These are phyloP conservation scores for Schlechtendalia chinensis DNA, from an alignment of 1,140 invertebrate genomes.

Conservation along the genomic window DNA sequence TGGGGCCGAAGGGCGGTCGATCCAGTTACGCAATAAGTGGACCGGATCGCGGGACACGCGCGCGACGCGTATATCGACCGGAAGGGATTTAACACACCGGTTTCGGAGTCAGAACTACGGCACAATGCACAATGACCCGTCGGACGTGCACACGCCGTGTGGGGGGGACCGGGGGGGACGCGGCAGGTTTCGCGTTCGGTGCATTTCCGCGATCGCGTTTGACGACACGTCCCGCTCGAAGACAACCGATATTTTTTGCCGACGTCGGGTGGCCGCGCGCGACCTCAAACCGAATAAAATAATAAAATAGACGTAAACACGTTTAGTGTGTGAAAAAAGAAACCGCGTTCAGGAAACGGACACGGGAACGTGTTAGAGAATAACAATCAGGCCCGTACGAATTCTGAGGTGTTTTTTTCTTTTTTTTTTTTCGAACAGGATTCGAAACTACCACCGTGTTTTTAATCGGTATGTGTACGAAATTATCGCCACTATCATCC, in stretches of 20 bases:
- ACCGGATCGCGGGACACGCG: constrained; percentile 11
- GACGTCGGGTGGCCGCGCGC: no score
- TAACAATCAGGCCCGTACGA: background rate
- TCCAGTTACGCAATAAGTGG: constrained; percentile 36
- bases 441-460: no score
- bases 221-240: no score
- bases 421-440: no score
- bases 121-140: background rate
- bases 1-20: constrained; percentile 39
- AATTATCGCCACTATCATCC: no score
- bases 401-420: background rate
- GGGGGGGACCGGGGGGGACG: background rate
- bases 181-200: background rate
- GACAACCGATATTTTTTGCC: no score
- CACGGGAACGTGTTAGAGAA: background rate
- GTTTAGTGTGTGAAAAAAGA: background rate
- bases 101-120: constrained; percentile 8
- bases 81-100: constrained; percentile 40
- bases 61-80: constrained; percentile 41
- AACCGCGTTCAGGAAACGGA: background rate
- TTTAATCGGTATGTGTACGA: no score
- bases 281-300: no score
- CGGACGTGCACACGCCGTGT: background rate
- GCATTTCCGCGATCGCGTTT: no score
- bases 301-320: no score